Evolutionary conservation across 2,797 vertebrate species (phyloP).

Genomic region (Onychomys arenicola): DNA sequence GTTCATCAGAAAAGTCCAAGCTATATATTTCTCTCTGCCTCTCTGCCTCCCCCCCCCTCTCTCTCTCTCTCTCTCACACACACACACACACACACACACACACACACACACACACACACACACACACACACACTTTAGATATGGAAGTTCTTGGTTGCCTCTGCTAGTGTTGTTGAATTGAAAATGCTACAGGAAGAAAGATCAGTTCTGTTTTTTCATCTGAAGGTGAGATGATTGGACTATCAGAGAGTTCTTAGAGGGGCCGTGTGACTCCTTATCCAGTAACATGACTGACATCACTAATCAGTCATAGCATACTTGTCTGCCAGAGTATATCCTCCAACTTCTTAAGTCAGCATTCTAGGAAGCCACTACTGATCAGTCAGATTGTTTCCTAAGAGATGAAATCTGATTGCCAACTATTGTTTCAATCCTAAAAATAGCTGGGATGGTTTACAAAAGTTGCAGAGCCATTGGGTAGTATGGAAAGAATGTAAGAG

Average conservation of each 20-base stretch:
- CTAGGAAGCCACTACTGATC: constrained; percentile 21
- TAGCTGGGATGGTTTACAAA: not conserved
- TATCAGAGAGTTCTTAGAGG: constrained; percentile 24
- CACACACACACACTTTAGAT: constrained; percentile 37
- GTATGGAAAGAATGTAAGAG: not conserved
- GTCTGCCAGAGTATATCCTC: not conserved
- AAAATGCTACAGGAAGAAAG: constrained; percentile 64
- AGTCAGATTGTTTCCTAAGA: not conserved
- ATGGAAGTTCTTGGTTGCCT: constrained; percentile 62
- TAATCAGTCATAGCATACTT: constrained; percentile 61
- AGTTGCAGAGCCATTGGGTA: not conserved
- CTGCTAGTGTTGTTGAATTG: constrained; percentile 68
- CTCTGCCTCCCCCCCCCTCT: not conserved
- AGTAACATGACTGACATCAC: constrained; percentile 67
- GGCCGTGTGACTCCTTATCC: constrained; percentile 21
- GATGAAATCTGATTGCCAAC: constrained; percentile 17
- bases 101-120: not conserved
- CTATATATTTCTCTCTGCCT: constrained; percentile 55
- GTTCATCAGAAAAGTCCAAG: constrained; percentile 76
- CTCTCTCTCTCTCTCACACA: not conserved
- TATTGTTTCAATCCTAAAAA: not conserved
- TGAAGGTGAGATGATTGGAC: constrained; percentile 40
- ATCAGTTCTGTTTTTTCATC: constrained; percentile 57
- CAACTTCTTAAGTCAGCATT: constrained; percentile 58
- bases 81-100: not conserved